Percentiles rank a stretch among this genome's conserved stretches.
phyloP scores from a whole-genome alignment of 2,888 invertebrate species.

The Meganola albula region DNA sequence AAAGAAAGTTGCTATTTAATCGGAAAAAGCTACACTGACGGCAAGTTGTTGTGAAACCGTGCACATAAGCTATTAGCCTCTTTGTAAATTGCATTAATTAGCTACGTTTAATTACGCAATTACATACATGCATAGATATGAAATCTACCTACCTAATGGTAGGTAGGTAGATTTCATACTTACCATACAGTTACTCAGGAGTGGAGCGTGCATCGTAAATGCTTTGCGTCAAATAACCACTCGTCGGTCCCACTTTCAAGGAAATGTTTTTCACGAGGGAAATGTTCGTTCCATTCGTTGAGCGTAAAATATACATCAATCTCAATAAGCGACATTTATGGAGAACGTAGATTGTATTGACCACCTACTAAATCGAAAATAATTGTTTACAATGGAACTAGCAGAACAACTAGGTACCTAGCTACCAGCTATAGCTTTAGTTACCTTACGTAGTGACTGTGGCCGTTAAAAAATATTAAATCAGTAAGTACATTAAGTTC shows the following conservation, averaged over 20 bases:
- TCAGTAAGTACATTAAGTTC: too few relatives aligned
- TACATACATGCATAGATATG: too few relatives aligned
- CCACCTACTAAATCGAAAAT: slow-evolving; percentile 28
- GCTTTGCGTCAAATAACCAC: slow-evolving; percentile 20
- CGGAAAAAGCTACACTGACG: too few relatives aligned
- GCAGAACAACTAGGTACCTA: not conserved
- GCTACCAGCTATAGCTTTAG: too few relatives aligned
- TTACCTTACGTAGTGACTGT: too few relatives aligned
- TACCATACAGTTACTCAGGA: too few relatives aligned
- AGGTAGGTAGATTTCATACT: too few relatives aligned
- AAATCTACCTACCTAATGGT: too few relatives aligned
- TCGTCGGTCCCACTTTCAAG: slow-evolving; percentile 14
- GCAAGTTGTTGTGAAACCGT: too few relatives aligned
- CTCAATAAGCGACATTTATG: slow-evolving; percentile 23
- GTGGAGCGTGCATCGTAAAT: slow-evolving; percentile 17
- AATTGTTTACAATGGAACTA: slow-evolving; percentile 24
- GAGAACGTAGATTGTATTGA: slow-evolving; percentile 15
- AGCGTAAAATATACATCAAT: slow-evolving; percentile 26
- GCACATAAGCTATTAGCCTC: too few relatives aligned
- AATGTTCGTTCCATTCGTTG: slow-evolving; percentile 15
- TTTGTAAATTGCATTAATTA: slow-evolving; percentile 14
- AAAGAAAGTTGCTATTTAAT: too few relatives aligned
- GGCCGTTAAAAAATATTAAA: too few relatives aligned
- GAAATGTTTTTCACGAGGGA: slow-evolving; percentile 12
- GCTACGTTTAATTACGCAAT: slow-evolving; percentile 22